phyloP scores from a whole-genome alignment of 2,888 invertebrate genomes.

The Pseudococcus longispinus region DNA sequence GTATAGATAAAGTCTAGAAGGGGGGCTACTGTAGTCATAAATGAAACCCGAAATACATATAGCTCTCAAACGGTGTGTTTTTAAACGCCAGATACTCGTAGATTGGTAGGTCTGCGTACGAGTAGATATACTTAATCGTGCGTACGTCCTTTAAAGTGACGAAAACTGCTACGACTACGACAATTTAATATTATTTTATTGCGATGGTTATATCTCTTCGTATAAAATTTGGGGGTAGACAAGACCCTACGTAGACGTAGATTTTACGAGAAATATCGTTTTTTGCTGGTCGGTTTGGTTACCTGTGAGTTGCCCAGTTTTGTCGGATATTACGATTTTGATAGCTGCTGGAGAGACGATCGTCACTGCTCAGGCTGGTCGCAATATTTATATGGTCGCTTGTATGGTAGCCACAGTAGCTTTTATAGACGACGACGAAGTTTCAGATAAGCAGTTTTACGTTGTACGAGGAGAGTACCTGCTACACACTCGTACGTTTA shows the following conservation, averaged over 20 bases:
- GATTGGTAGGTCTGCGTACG: not conserved
- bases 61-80: not conserved
- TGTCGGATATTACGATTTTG: not conserved
- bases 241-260: not conserved
- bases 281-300: too few species aligned
- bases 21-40: not conserved
- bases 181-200: constrained; percentile 28
- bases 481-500: not conserved
- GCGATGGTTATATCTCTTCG: not conserved
- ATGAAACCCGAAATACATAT: not conserved
- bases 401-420: not conserved
- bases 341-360: not conserved
- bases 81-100: too few species aligned
- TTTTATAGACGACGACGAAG: not conserved
- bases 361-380: not conserved
- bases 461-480: not conserved
- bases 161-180: constrained; percentile 20
- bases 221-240: not conserved
- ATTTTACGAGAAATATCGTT: not conserved
- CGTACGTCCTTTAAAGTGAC: not conserved
- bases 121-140: not conserved
- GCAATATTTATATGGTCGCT: too few species aligned
- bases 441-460: not conserved
- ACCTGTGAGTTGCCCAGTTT: too few species aligned
- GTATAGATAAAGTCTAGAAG: not conserved